Evolutionary conservation across 2,888 invertebrate species (phyloP), one percentile per base, ranked within the genome.

Genomic region (Drosophila quasianomalipes): DNA sequence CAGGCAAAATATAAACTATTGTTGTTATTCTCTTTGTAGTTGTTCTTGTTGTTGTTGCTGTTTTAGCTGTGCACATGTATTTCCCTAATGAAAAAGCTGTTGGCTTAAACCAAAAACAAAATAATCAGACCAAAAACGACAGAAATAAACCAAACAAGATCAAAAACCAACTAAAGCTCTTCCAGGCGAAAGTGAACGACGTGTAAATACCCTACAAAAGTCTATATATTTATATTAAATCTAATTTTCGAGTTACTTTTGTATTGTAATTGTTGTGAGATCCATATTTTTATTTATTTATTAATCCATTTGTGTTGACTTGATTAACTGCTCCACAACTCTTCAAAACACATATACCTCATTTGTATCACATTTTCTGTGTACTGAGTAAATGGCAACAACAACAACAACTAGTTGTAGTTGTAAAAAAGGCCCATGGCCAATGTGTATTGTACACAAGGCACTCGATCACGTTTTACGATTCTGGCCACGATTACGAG

Each of bases 391-490:
- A 72, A 82, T 80, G 74, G 66, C 68, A 73, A 63, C 54, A 73
- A 68, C 28, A 63, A 35, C 57, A 71, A 68, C 28, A 63, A 35
- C 57, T 54, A 78, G 51, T 53, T 61, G 69, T 66, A 60, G 63
- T 61, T 54, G 61, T 62, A 66, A 70, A 52, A 62, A 63, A 66
- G 53, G 66, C 70, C 80, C 82, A 80, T 79, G 76, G 79, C 74
- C 74, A 84, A 81, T 79, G 69, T 81, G 68, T 77, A 83, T 79
- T 70, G 85, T 82, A 82, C 79, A 84, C 84, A 80, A 83, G 86
- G 82, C 86, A 88, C 90, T 86, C 84, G 90, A 88, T 88, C 88
- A 88, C 88, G 88, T 88, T 88, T 86, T 89, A 81, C 85, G 89
- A 90, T 88, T 89, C 90, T 77, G 77, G 77, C 85, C 85, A 86